Evolutionary conservation across 1,140 invertebrate species (phyloP).

Genomic region (Drosophila punjabiensis): DNA sequence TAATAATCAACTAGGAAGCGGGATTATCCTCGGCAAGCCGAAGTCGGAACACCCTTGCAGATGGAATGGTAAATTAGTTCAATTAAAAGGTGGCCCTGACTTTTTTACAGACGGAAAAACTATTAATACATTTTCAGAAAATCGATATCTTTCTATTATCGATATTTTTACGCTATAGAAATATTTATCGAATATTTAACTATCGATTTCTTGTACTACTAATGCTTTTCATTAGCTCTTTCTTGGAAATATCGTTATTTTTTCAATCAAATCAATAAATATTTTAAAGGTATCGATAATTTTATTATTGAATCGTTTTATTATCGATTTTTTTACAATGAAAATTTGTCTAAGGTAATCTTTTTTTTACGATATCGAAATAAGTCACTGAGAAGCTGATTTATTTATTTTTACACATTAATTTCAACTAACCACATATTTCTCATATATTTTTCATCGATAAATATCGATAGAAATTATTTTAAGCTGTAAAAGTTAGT

Average conservation of each 20-base stretch:
- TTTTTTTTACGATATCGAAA: background rate
- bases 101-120: background rate
- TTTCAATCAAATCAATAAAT: background rate
- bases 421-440: background rate
- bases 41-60: constrained; percentile 39
- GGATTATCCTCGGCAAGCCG: constrained; percentile 22
- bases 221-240: no score
- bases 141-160: no score
- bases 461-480: background rate
- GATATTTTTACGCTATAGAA: background rate
- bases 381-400: background rate
- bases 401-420: background rate
- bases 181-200: background rate
- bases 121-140: background rate
- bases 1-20: constrained; percentile 42
- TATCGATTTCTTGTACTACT: background rate
- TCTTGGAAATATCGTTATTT: background rate
- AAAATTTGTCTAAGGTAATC: no score
- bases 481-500: background rate
- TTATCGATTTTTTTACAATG: background rate
- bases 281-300: background rate
- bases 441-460: background rate
- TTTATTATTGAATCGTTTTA: background rate
- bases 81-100: background rate
- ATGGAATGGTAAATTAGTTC: background rate